Conservation (phyloP, 35 echinoderm and acorn worm genomes). For the Lytechinus pictus region DNA sequence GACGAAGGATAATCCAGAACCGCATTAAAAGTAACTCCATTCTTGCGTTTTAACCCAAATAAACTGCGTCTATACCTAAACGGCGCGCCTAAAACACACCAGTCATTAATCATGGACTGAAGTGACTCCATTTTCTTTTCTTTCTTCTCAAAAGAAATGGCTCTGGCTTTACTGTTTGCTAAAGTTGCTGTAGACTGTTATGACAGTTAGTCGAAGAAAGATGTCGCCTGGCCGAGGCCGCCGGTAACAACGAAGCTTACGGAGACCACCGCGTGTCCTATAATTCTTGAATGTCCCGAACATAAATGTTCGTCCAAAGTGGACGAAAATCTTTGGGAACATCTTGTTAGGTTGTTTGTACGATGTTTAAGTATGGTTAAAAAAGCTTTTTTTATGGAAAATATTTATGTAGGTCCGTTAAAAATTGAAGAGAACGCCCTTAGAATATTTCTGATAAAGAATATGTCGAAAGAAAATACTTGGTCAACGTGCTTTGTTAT, state of each 20-base stretch:
- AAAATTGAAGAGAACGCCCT: neutral
- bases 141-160: neutral
- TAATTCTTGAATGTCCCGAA: neutral
- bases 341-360: neutral
- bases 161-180: neutral
- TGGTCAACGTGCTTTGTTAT: too few relatives aligned
- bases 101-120: constrained; percentile 19
- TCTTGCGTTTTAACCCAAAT: neutral
- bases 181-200: constrained; percentile 12
- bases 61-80: neutral
- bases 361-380: neutral
- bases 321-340: neutral
- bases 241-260: neutral
- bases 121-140: neutral
- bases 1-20: neutral
- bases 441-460: neutral
- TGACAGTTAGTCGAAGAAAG: constrained; percentile 13
- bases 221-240: constrained; percentile 20
- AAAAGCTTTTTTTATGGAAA: neutral
- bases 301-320: neutral
- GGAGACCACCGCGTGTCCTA: neutral
- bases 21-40: neutral
- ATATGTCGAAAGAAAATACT: too few relatives aligned
- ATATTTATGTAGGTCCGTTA: neutral
- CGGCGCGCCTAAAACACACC: constrained; percentile 29